Evolutionary conservation across 2,888 invertebrate genomes (phyloP).

Genomic region (Machimus atricapillus): DNA sequence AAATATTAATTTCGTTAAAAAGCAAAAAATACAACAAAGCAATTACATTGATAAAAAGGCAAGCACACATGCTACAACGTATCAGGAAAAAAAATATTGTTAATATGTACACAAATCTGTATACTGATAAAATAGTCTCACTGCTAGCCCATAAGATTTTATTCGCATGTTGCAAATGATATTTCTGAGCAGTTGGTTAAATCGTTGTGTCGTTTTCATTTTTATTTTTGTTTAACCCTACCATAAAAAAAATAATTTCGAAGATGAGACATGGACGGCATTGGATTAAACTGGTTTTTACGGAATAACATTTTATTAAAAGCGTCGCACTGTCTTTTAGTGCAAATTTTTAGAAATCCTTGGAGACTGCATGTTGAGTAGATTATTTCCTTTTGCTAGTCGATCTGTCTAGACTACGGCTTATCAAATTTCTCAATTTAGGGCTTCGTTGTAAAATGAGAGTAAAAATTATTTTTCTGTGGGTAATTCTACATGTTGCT

Average conservation of each 20-base stretch:
- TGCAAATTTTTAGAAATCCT: neutral
- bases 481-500: neutral
- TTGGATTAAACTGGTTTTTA: neutral
- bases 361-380: neutral
- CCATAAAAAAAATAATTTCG: neutral
- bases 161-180: neutral
- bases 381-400: neutral
- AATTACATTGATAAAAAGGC: neutral
- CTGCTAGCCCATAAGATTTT: neutral
- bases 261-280: neutral
- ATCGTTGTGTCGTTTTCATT: neutral
- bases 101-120: neutral
- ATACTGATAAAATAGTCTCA: neutral
- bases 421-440: neutral
- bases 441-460: neutral
- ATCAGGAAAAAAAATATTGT: neutral
- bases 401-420: neutral
- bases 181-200: neutral
- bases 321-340: neutral
- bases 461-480: neutral
- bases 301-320: neutral
- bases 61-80: neutral
- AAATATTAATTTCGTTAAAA: neutral
- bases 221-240: neutral
- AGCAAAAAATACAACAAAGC: neutral